A percentile compares a stretch with the other conserved stretches of the same genome.
These are phyloP conservation scores for Oscheius sp. DNA, from an alignment of 2,888 invertebrate species.

Conservation along the genomic window DNA sequence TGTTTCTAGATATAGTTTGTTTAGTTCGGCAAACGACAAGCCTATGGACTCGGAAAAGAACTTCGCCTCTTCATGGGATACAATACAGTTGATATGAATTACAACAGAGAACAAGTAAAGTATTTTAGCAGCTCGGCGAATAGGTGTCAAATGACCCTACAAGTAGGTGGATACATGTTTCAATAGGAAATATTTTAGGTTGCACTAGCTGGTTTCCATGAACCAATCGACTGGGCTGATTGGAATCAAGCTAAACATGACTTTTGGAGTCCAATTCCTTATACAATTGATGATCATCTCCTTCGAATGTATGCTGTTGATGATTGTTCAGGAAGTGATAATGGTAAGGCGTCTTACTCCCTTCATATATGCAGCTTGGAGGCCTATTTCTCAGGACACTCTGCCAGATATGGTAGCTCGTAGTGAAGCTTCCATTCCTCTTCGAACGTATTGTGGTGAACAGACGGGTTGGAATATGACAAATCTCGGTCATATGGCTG, in stretches of 20 bases:
- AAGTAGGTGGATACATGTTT: constrained; percentile 29
- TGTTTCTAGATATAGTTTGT: background rate
- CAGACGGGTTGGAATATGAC: constrained; percentile 56
- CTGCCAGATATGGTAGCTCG: constrained; percentile 41
- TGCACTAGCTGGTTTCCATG: constrained; percentile 23
- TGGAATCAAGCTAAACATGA: constrained; percentile 30
- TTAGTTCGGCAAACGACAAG: constrained; percentile 57
- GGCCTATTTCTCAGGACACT: constrained; percentile 50
- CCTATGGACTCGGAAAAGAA: constrained; percentile 51
- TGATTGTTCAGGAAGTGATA: constrained; percentile 39
- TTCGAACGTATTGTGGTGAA: constrained; percentile 42
- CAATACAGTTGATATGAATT: constrained; percentile 37
- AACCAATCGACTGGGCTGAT: constrained; percentile 35
- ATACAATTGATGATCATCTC: constrained; percentile 52
- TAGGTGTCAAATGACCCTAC: constrained; percentile 62
- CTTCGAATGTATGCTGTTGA: constrained; percentile 55
- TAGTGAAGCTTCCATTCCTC: constrained; percentile 30
- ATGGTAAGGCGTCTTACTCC: background rate
- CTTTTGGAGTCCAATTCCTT: constrained; percentile 52
- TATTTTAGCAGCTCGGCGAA: constrained; percentile 56
- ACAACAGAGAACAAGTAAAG: constrained; percentile 45
- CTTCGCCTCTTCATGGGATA: constrained; percentile 47
- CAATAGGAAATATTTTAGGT: background rate
- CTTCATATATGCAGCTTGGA: constrained; percentile 42
- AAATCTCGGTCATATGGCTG: constrained; percentile 48